Base-by-base conservation (phyloP, 2,888 invertebrate genomes). In the Cantharis lateralis region DNA sequence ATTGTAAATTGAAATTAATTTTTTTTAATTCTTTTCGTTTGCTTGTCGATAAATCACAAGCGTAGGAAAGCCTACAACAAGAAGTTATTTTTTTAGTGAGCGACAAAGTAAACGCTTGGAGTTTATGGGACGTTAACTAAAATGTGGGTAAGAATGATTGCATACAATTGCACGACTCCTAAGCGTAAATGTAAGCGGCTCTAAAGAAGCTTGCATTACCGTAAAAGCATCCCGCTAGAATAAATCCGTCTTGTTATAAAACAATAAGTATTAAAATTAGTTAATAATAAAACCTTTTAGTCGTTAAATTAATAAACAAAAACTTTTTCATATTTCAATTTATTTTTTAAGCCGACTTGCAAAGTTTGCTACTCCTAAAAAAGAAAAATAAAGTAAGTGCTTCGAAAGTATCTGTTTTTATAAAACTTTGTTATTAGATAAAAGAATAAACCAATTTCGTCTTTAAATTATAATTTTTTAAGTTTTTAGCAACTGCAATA, bases 381-480 rank as follows among this genome's bases (percentile, higher is more conserved):
- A 9, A 20, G n/a, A 18, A 66, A 20, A 63, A 63, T 16, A 20
- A 24, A 66, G 20, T 66, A 24, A 15, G 20, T 66, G 18, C 24
- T 15, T 66, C 20, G 20, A 66, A 16, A 69, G 15, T 10, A 32
- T 16, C 16, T 16, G 16, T 69, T 62, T 69, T 61, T 16, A 26
- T 32, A 26, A 73, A 73, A 73, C 32, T 68, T 73, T 20, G 73
- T 68, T 73, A 70, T 74, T 69, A 70, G 70, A 15, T 66, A 69
- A 74, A 70, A 26, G 26, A 73, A 61, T 69, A 68, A 69, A 24
- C 74, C 74, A 69, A 74, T 74, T 74, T 74, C 70, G 64, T 24
- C 10, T 66, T 66, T 66, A 66, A 66, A 74, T 69, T 69, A 74
- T 62, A 70, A 48, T 72, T 74, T 74, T 70, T 63, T 15, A 62